Evolutionary conservation across 2,113 vertebrate species (phyloP).

Genomic region (Alouatta palliata): DNA sequence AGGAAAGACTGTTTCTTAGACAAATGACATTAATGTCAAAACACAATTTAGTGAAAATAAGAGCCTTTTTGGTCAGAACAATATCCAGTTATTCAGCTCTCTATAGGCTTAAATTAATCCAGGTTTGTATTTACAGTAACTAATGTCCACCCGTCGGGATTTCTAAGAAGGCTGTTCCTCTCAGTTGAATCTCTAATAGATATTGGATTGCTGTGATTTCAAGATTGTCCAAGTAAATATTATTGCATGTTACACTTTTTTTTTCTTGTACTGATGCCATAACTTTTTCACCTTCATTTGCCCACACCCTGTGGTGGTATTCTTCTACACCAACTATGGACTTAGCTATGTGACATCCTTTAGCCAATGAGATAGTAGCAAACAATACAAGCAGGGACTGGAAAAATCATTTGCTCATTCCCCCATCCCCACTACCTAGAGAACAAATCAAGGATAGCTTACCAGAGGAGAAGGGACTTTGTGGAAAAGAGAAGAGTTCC

Average conservation of each 20-base stretch:
- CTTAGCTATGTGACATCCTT: neutral
- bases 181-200: neutral
- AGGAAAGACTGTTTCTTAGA: neutral
- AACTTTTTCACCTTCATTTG: neutral
- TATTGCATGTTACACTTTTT: neutral
- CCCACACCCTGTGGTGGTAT: neutral
- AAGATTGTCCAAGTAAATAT: neutral
- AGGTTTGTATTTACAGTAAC: neutral
- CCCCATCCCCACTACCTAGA: neutral
- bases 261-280: neutral
- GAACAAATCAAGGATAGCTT: neutral
- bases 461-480: neutral
- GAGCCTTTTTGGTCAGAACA: neutral
- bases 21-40: neutral
- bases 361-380: neutral
- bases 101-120: neutral
- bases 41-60: neutral
- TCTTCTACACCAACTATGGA: neutral
- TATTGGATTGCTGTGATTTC: neutral
- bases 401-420: neutral
- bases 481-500: neutral
- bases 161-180: neutral
- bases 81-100: neutral
- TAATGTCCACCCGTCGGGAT: neutral
- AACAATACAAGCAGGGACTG: neutral